Evolutionary conservation across 2,888 invertebrate genomes (phyloP), one percentile per base, ranked within the genome.

Genomic region (Zelleria hepariella): DNA sequence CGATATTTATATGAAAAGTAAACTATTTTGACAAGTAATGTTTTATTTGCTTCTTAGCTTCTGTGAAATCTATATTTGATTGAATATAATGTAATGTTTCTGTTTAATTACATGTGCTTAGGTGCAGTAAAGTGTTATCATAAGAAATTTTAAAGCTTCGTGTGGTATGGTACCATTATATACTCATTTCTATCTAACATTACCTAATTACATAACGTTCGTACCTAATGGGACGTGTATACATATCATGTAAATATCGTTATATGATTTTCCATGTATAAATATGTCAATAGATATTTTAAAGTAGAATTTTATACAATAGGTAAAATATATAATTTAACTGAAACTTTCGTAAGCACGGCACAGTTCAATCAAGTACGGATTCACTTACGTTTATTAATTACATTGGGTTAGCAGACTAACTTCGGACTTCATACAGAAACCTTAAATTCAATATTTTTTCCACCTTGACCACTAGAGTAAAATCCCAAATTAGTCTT

Each of bases 201-300:
- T 84, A 83, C 75, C 85, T 86, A 86, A 80, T 78, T 83, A 86
- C 80, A 80, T 80, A 86, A 88, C 88, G 86, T 85, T 88, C 82
- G 88, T 87, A 85, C 88, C 87, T 87, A 88, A 88, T 77, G 86
- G 88, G 85, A 88, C 87, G 84, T 87, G 88, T 88, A 88, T 85
- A 88, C 86, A 87, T 88, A 84, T 80, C 78, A 85, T 86, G 86
- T 87, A 87, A 86, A 88, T 87, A 86, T 82, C 73, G 79, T 82
- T 15, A 60, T 78, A 82, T 84, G 78, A 75, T 74, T 82, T 68
- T 80, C 47, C 80, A 81, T 87, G 86, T 88, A 87, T 87, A 87
- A 88, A 88, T 88, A 87, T 84, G 79, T 83, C 78, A 86, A 86
- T 85, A 86, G 80, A 83, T 86, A 85, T 52, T 7, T 24, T 42